Conservation (phyloP, 2,113 vertebrate genomes). For the Dolichallabes microphthalmus region DNA sequence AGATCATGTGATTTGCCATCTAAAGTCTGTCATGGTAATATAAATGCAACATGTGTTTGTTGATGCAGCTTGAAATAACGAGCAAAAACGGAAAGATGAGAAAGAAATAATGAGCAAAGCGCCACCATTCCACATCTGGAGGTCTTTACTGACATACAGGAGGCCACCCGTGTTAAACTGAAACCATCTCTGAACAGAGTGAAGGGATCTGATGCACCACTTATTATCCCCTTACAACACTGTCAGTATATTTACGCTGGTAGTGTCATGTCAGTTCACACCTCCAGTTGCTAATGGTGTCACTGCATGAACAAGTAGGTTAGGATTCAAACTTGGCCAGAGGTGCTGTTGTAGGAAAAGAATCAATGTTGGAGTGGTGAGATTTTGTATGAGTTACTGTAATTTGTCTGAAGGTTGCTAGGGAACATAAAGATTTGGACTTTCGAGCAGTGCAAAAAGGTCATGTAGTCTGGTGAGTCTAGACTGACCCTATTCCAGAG, state of each 20-base stretch:
- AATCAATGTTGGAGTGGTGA: not conserved
- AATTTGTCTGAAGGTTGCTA: not conserved
- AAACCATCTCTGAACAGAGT: slow-evolving; percentile 1
- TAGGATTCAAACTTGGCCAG: not conserved
- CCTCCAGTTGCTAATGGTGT: not conserved
- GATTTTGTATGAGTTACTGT: not conserved
- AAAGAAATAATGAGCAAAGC: not conserved
- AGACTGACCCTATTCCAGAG: too few species aligned
- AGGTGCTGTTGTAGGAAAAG: not conserved
- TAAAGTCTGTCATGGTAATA: not conserved
- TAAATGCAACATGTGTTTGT: not conserved
- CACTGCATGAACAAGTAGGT: not conserved
- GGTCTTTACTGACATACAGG: not conserved
- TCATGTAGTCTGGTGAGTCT: too few species aligned
- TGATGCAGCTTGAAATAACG: not conserved
- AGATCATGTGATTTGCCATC: slow-evolving; percentile 1
- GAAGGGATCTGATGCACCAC: not conserved
- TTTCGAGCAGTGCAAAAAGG: too few species aligned
- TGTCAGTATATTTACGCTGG: not conserved
- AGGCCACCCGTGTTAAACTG: not conserved
- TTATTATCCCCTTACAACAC: not conserved
- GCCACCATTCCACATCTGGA: not conserved
- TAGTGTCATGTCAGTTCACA: not conserved
- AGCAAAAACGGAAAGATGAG: not conserved
- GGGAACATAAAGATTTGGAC: too few species aligned